Conservation (phyloP, 2,797 vertebrate genomes). For the Pelodytes ibericus region DNA sequence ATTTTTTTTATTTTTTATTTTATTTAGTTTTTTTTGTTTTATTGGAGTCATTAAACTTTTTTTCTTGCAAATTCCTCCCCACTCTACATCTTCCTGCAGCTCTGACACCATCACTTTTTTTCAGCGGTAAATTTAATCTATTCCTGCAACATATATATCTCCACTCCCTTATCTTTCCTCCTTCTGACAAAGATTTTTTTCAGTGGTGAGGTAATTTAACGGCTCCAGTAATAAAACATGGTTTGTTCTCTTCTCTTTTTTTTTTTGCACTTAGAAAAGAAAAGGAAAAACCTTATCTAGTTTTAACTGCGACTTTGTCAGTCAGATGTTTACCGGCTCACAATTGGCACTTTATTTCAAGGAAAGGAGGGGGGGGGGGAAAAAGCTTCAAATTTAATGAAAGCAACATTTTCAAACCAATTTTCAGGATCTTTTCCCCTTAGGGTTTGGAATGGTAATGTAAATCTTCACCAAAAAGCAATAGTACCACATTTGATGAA, state of each 20-base stretch:
- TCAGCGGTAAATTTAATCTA: constrained; percentile 41
- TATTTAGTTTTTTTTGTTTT: too few relatives aligned
- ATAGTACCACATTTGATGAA: constrained; percentile 58
- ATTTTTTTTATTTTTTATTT: too few relatives aligned
- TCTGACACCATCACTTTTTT: constrained; percentile 22
- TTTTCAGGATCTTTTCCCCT: constrained; percentile 62
- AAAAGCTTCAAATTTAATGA: constrained; percentile 62
- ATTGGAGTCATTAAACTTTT: neutral
- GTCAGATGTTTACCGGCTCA: constrained; percentile 49
- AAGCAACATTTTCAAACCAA: constrained; percentile 61
- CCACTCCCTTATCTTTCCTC: constrained; percentile 36
- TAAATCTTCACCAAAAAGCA: constrained; percentile 63
- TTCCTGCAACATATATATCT: constrained; percentile 35
- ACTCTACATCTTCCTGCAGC: constrained; percentile 17
- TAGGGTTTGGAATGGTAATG: constrained; percentile 60
- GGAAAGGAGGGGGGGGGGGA: constrained; percentile 27
- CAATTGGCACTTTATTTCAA: constrained; percentile 59
- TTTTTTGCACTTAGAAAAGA: constrained; percentile 58
- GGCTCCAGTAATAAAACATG: constrained; percentile 38
- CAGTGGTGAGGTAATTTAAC: constrained; percentile 36
- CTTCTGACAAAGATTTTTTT: constrained; percentile 39
- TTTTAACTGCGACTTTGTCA: constrained; percentile 57
- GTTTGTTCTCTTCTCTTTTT: constrained; percentile 56
- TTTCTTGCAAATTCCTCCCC: constrained; percentile 18
- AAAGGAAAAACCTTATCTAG: constrained; percentile 56